phyloP scores from a whole-genome alignment of 2,888 invertebrate species.

The Acanthoscelides obtectus region DNA sequence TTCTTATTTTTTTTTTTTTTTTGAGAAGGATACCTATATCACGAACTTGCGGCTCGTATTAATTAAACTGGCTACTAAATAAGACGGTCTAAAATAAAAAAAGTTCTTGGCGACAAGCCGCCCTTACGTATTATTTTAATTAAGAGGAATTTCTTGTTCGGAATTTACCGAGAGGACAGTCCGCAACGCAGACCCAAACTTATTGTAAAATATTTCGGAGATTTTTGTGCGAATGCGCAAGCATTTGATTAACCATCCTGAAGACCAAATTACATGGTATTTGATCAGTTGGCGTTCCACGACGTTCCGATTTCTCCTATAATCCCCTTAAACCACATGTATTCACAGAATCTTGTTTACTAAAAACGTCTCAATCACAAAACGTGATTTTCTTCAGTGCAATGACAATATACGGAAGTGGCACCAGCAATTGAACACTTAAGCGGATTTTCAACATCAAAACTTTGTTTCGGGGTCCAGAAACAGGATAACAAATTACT shows the following conservation, averaged over 20 bases:
- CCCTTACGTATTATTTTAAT: not conserved
- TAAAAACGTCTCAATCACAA: too few species aligned
- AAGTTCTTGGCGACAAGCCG: not conserved
- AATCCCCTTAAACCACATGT: too few species aligned
- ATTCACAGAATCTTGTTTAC: too few species aligned
- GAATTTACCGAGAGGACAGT: not conserved
- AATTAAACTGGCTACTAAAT: not conserved
- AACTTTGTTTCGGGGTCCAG: too few species aligned
- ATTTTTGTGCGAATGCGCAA: not conserved
- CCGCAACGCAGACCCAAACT: not conserved
- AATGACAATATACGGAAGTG: too few species aligned
- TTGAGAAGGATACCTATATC: not conserved
- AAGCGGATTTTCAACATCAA: too few species aligned
- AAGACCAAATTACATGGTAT: not conserved
- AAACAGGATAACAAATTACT: too few species aligned
- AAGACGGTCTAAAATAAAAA: not conserved
- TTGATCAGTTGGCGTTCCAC: too few species aligned
- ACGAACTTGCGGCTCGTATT: not conserved
- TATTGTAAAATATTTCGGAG: not conserved
- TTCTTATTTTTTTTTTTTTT: too few species aligned
- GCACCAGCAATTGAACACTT: too few species aligned
- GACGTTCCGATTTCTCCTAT: too few species aligned
- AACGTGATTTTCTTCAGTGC: too few species aligned
- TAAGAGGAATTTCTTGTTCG: not conserved
- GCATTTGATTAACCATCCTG: not conserved